Evolutionary conservation across 2,113 vertebrate species (phyloP), one percentile per base, ranked within the genome.

Genomic region (Phalacrocorax aristotelis): DNA sequence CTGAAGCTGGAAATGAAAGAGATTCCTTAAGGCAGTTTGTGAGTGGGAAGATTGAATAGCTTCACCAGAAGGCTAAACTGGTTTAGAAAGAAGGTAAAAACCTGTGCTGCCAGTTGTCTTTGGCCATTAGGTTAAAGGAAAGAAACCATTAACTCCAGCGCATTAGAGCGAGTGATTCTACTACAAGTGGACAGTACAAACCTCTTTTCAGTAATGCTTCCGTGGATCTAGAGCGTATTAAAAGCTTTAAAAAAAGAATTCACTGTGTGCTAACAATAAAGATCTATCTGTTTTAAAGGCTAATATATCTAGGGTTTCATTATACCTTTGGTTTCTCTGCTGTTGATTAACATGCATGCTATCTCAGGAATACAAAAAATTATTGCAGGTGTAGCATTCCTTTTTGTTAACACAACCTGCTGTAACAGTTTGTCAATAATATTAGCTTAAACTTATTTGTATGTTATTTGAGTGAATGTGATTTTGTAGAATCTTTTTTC

Each of bases 111-210:
- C 32, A 11, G 7, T 62, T 94, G 83, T 92, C 58, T 74, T 69
- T 84, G 87, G 64, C 51, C 44, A 17, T 64, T 62, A 26, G 2
- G 1, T 52, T 94, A 5, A 51, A 85, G 84, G 78, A 74, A 85
- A 70, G 78, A 80, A 91, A 60, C 74, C 82, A 90, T 94, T 91
- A 94, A 72, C 74, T 85, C 74, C 79, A 61, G 40, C 69, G 83
- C 91, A 13, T 87, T 91, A 54, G n/a, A 65, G 42, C 16, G 75
- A 62, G 52, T 5, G 34, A 49, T 72, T 82, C 51, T 85, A 10
- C 78, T 82, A 78, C 62, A 44, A 87, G 54, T 34, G 49, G 36
- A 76, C 34, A 72, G 25, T 15, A 95, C 87, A 94, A 72, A 95
- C 84, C 91, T 89, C 87, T 26, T 13, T 19, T 94, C 93, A 94